Conservation (phyloP, 1,140 invertebrate genomes). For the Drosophila asahinai region DNA sequence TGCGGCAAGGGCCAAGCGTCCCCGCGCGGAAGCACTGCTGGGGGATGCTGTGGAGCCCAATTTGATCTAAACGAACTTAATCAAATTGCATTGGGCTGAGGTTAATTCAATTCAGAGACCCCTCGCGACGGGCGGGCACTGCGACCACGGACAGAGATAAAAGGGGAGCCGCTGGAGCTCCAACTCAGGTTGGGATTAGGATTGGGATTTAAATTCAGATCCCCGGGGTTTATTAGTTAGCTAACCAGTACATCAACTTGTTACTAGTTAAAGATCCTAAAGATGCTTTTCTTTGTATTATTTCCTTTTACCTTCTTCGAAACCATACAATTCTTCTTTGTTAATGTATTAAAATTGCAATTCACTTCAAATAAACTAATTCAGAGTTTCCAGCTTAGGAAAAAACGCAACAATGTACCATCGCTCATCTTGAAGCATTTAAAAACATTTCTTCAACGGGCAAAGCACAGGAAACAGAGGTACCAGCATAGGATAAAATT, state of each 20-base stretch:
- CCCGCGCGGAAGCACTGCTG: neutral
- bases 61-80: slow-evolving; percentile 47
- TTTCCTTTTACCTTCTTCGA: too few species aligned
- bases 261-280: too few species aligned
- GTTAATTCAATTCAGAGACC: slow-evolving; percentile 25
- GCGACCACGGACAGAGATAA: neutral
- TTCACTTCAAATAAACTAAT: neutral
- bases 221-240: too few species aligned
- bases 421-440: too few species aligned
- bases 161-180: slow-evolving; percentile 7
- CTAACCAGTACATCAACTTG: too few species aligned
- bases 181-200: neutral
- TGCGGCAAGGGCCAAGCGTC: slow-evolving; percentile 38
- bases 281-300: too few species aligned
- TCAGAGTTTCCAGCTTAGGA: neutral
- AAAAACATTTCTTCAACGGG: too few species aligned
- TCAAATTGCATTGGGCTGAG: slow-evolving; percentile 34
- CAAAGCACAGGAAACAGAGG: neutral
- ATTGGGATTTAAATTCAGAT: neutral
- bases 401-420: neutral
- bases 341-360: neutral
- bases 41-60: slow-evolving; percentile 30
- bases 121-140: neutral
- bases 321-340: too few species aligned
- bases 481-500: neutral